These are phyloP conservation scores for Onychorhynchus coronatus DNA, from an alignment of 2,113 vertebrate genomes.

Conservation along the genomic window DNA sequence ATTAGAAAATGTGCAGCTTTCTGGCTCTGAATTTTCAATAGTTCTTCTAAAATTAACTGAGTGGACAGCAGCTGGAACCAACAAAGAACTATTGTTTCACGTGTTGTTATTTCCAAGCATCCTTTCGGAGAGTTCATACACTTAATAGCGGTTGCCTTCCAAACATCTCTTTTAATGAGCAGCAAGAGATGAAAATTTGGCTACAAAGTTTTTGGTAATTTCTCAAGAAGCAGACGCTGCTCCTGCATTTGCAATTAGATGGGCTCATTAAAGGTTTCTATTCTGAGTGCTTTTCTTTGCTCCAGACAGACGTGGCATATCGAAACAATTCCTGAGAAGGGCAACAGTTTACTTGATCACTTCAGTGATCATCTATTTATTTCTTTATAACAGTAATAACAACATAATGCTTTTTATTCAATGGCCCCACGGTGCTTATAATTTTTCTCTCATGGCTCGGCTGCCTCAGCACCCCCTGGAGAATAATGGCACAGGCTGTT, in stretches of 20 bases:
- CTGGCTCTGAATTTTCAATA: neutral
- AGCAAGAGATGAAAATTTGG: neutral
- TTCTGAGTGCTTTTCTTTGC: neutral
- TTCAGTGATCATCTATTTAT: neutral
- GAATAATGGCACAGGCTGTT: neutral
- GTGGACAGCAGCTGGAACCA: neutral
- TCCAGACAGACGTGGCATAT: neutral
- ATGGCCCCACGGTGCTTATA: neutral
- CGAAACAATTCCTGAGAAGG: neutral
- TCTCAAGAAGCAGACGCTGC: neutral
- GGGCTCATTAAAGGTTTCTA: neutral
- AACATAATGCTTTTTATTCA: neutral
- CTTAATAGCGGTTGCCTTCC: neutral
- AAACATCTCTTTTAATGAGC: slow-evolving; percentile 24
- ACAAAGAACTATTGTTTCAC: neutral
- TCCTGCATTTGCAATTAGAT: neutral
- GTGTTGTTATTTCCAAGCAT: neutral
- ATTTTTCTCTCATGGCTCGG: neutral
- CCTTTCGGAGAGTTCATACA: neutral
- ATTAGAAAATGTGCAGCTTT: neutral
- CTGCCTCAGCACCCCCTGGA: neutral
- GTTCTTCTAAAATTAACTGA: slow-evolving; percentile 24
- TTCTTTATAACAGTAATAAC: neutral
- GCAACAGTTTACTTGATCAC: neutral
- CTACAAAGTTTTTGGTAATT: neutral